Base-by-base conservation (phyloP, 2,888 invertebrate genomes). In the Callosobruchus maculatus region DNA sequence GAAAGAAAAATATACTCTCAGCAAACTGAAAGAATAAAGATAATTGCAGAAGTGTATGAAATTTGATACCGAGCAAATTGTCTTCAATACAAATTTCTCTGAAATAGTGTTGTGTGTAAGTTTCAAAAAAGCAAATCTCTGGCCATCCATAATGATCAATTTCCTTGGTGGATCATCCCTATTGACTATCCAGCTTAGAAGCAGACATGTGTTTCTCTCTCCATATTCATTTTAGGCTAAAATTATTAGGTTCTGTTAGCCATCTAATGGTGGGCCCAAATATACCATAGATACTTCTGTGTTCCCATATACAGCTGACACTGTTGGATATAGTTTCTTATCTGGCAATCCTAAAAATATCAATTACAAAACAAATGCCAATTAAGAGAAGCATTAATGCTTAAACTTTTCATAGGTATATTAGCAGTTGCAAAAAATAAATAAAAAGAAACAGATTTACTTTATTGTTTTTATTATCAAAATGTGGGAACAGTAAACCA, bases 221-320 rank as follows among this genome's bases (percentile, higher is more conserved):
- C 76, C 74, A 72, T 71, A 30, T 26, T 21, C 72, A 71, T 74
- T 72, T 75, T 77, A 73, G 76, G 75, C 77, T 77, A 77, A 67
- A 21, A 68, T 30, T 74, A 74, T 70, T 71, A 74, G 77, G 77
- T 76, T 81, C 77, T 87, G 90, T 93, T 93, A 97, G 89, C 98
- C 98, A 91, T 98, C 97, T 84, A 97, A 88, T n/a, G 99, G 98
- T 78, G 95, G 93, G 78, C 99, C 99, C 82, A 98, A 89, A 88
- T 99, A 99, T 69, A 98, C 97, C 98, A 99, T 98, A 67, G 98
- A 97, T 68, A 99, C 97, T 91, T 99, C 98, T 71, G 98, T 99
- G 86, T 99, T 99, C 76, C 99, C 99, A 89, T 99, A 99, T 18
- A 99, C 99, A 76, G 98, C 98, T 71, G 98, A 98, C 72, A 98